Evolutionary conservation across 2,888 invertebrate species (phyloP), one percentile per base, ranked within the genome.

Genomic region (Drosophila pseudotalamancana): DNA sequence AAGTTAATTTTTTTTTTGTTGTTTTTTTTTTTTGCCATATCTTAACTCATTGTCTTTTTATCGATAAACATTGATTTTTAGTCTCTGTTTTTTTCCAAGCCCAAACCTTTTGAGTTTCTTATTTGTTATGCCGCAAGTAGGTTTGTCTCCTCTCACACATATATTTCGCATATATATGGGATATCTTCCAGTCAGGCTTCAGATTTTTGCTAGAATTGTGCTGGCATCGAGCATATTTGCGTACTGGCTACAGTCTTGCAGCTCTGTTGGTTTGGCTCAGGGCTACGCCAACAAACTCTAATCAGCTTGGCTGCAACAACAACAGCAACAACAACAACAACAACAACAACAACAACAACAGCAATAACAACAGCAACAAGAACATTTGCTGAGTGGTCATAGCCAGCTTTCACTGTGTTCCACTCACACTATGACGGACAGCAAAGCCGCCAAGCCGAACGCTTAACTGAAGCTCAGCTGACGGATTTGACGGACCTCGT

Each of bases 231-330:
- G 19, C 14, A 51, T 43, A 9, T 51, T 51, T 51, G 51, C 21
- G 3, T 14, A 6, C 14, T 31, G 8, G 14, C 21, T 46, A 19
- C 2, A n/a, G n/a, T n/a, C n/a, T 1, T 9, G 16, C 14, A 19
- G 23, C 8, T 32, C 40, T 32, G 40, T 34, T 35, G 11, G 6
- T 6, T 29, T 5, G 18, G n/a, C 23, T 53, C 40, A 55, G 71
- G 42, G 54, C 32, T 37, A n/a, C 32, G 21, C 19, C 35, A 54
- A 51, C 46, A 35, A 6, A 37, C 19, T n/a, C n/a, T 40, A 54
- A 50, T 46, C 25, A 32, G 45, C 34, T 53, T 49, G n/a, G 25
- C 37, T 46, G 49, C 21, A 54, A 46, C 23, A 50, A 29, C 40
- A 50, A 9, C n/a, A n/a, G n/a, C n/a, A n/a, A n/a, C n/a, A n/a